phyloP scores from a whole-genome alignment of 1,140 invertebrate genomes.

The Mesaphorura yosii region DNA sequence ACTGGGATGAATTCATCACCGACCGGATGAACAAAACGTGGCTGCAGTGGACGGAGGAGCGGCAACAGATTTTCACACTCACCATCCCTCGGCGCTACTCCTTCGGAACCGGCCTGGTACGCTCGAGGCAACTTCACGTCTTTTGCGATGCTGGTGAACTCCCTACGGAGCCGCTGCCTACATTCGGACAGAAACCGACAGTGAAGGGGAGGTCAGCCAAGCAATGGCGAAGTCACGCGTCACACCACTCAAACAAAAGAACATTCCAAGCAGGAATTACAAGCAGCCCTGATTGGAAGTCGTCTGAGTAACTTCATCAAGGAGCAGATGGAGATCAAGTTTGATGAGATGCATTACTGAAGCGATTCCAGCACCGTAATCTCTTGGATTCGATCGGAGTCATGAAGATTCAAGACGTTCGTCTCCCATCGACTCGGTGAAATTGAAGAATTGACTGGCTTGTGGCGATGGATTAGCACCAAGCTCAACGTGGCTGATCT shows the following conservation, averaged over 20 bases:
- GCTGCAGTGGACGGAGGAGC: conserved; percentile 14
- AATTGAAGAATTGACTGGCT: conserved; percentile 21
- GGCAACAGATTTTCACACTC: background rate
- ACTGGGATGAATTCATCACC: conserved; percentile 25
- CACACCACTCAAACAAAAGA: conserved; percentile 27
- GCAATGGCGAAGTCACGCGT: conserved; percentile 33
- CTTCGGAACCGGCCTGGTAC: background rate
- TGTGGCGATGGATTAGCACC: conserved; percentile 23
- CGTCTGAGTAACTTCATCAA: conserved; percentile 13
- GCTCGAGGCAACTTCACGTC: conserved; percentile 27
- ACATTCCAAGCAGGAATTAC: conserved; percentile 35
- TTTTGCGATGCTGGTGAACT: conserved; percentile 33
- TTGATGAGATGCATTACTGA: conserved; percentile 14
- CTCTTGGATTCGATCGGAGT: conserved; percentile 14
- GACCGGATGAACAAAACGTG: conserved; percentile 11
- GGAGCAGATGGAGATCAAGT: conserved; percentile 5
- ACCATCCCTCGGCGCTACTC: conserved; percentile 9
- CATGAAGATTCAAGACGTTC: conserved; percentile 16
- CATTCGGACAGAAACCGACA: conserved; percentile 15
- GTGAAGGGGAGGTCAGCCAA: conserved; percentile 14
- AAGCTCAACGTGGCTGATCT: conserved; percentile 26
- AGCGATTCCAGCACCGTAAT: conserved; percentile 14
- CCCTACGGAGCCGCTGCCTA: conserved; percentile 33
- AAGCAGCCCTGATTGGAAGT: conserved; percentile 32
- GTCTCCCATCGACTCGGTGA: conserved; percentile 29